Percentiles rank a stretch among this genome's conserved stretches.
Evolutionary conservation across 2,797 vertebrate genomes (phyloP).

Genomic region (Oreonectes daqikongensis): DNA sequence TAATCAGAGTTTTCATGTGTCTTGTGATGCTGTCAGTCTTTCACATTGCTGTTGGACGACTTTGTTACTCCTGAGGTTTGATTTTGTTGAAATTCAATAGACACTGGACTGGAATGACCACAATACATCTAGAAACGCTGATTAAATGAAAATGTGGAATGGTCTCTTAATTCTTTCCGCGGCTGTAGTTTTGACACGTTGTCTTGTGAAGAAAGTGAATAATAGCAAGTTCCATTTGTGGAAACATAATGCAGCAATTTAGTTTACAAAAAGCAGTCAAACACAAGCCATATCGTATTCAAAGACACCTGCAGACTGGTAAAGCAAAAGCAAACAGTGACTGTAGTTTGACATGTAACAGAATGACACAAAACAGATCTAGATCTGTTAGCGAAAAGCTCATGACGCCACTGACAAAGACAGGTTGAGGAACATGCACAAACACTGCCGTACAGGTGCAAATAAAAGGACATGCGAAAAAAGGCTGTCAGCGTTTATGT

Average conservation of each 20-base stretch:
- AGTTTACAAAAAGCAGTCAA: neutral
- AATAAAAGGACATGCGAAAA: neutral
- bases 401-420: conserved; percentile 28
- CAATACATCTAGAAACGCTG: too few species aligned
- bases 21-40: too few species aligned
- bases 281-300: conserved; percentile 10
- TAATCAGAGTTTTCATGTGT: too few species aligned
- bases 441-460: neutral
- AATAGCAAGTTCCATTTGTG: neutral
- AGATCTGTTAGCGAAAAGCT: neutral
- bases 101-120: too few species aligned
- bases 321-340: conserved; percentile 14
- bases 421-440: neutral
- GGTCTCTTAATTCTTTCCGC: too few species aligned
- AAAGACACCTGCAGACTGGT: conserved; percentile 28
- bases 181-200: neutral
- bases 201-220: neutral
- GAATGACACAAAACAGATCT: neutral
- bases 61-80: too few species aligned
- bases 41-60: too few species aligned
- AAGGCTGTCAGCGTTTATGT: neutral
- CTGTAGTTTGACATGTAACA: conserved; percentile 4
- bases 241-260: neutral
- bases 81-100: too few species aligned
- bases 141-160: too few species aligned